These are phyloP conservation scores for Aproaerema taeniolella DNA, from an alignment of 2,888 invertebrate species.

Conservation along the genomic window DNA sequence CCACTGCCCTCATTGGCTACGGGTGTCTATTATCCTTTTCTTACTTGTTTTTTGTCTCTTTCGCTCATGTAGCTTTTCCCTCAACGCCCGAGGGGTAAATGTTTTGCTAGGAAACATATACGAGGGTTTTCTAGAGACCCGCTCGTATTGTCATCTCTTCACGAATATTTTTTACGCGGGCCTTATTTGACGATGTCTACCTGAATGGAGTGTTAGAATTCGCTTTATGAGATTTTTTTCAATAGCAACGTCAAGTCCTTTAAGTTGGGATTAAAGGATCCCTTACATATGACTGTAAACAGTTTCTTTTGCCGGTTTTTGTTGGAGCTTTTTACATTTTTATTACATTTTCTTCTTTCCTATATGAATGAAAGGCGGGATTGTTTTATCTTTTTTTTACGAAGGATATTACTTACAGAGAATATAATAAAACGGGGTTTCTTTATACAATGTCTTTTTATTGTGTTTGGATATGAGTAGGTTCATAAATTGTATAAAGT, in stretches of 20 bases:
- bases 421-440: no score
- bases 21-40: conserved; percentile 35
- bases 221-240: conserved; percentile 70
- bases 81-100: conserved; percentile 76
- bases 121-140: conserved; percentile 68
- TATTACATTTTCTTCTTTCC: conserved; percentile 21
- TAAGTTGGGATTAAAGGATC: conserved; percentile 57
- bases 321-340: conserved; percentile 34
- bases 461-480: no score
- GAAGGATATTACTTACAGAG: no score
- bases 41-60: conserved; percentile 25
- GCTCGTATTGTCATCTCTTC: conserved; percentile 62
- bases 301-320: conserved; percentile 30
- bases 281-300: conserved; percentile 46
- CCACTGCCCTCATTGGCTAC: conserved; percentile 48
- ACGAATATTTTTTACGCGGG: conserved; percentile 68
- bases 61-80: conserved; percentile 65
- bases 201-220: conserved; percentile 73
- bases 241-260: conserved; percentile 46
- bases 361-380: neutral
- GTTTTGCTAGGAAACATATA: conserved; percentile 77
- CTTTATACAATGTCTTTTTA: no score
- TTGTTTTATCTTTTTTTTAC: conserved; percentile 10
- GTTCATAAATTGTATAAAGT: no score
- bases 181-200: conserved; percentile 68